Conservation (phyloP, 2,888 invertebrate genomes). For the Sphaerophoria taeniata region DNA sequence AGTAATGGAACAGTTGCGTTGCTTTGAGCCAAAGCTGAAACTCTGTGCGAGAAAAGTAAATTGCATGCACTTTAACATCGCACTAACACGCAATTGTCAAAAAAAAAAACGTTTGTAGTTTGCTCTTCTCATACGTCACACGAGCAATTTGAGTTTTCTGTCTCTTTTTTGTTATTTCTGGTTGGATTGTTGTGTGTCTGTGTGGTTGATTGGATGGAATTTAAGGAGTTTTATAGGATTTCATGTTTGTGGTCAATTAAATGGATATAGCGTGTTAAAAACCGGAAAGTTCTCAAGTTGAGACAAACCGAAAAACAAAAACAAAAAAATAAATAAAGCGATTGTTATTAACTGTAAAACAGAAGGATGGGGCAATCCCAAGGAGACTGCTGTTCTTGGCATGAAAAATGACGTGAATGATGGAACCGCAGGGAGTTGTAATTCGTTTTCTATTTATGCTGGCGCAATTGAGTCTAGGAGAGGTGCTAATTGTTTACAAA, state of each 20-base stretch:
- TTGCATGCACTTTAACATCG: background rate
- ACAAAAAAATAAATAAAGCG: background rate
- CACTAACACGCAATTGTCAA: slow-evolving; percentile 39
- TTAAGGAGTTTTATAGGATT: slow-evolving; percentile 22
- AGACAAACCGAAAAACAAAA: background rate
- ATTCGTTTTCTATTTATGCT: slow-evolving; percentile 5
- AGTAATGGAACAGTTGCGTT: slow-evolving; percentile 65
- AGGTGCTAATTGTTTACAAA: slow-evolving; percentile 67
- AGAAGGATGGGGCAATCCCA: slow-evolving; percentile 16
- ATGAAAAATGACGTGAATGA: slow-evolving; percentile 39
- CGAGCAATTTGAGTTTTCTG: slow-evolving; percentile 47
- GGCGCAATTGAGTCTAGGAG: slow-evolving; percentile 30
- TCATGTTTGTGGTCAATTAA: slow-evolving; percentile 72
- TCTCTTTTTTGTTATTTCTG: slow-evolving; percentile 3
- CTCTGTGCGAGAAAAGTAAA: background rate
- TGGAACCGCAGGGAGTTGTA: slow-evolving; percentile 29
- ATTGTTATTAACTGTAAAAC: slow-evolving; percentile 31
- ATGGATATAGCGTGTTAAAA: slow-evolving; percentile 58
- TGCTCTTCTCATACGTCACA: slow-evolving; percentile 53
- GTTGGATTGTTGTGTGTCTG: background rate
- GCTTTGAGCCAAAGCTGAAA: background rate
- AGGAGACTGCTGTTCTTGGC: slow-evolving; percentile 44
- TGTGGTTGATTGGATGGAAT: slow-evolving; percentile 6
- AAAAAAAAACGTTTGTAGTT: background rate
- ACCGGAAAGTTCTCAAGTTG: slow-evolving; percentile 54